These are phyloP conservation scores for Mamestra configurata DNA, from an alignment of 1,140 invertebrate species.

Conservation along the genomic window DNA sequence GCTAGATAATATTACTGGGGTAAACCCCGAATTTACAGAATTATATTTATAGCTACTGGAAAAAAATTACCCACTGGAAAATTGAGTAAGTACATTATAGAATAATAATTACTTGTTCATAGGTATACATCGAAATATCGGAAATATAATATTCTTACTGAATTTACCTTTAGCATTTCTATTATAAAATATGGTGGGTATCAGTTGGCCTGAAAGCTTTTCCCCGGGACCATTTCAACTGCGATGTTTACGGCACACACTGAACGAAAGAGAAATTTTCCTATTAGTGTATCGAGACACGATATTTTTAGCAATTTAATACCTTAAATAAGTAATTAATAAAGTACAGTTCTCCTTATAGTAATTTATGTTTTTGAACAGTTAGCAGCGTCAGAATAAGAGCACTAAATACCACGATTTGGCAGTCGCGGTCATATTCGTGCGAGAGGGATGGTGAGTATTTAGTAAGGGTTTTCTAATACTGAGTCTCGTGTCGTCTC, in stretches of 20 bases:
- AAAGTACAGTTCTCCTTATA: not conserved
- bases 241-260: conserved; percentile 78
- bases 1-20: not conserved
- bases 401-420: not conserved
- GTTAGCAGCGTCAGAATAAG: not conserved
- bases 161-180: conserved; percentile 6
- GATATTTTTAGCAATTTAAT: not conserved
- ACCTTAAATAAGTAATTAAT: not conserved
- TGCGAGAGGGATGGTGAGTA: not conserved
- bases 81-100: not conserved
- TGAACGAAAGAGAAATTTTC: conserved; percentile 78
- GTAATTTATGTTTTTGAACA: not conserved
- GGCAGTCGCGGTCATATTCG: not conserved
- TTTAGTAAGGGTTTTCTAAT: not conserved
- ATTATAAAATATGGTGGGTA: conserved; percentile 36
- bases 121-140: not conserved
- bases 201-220: conserved; percentile 7
- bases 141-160: conserved; percentile 9
- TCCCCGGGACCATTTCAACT: conserved; percentile 9
- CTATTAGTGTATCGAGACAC: conserved; percentile 36
- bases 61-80: not conserved
- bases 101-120: not conserved
- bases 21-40: not conserved
- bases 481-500: not conserved
- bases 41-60: not conserved